Base-by-base conservation (phyloP, 2,888 invertebrate genomes). In the Ormia ochracea region DNA sequence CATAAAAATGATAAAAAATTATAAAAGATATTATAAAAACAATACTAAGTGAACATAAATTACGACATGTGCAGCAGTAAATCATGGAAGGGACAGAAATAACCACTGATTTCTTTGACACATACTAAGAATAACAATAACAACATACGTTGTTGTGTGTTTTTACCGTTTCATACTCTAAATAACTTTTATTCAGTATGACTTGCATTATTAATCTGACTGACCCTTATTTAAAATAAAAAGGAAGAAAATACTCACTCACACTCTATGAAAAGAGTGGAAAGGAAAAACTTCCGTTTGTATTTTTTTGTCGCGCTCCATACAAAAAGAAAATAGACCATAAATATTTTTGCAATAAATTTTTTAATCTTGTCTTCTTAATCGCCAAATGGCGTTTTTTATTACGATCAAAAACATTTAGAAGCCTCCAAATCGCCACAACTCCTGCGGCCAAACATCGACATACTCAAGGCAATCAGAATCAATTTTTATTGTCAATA, bases 261-360 rank as follows among this genome's bases (percentile, higher is more conserved):
- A 61, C 48, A 54, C 52, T 59, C 14, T 26, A 23, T 6, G 26
- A 66, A 45, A 45, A 10, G 10, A 41, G 12, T 12, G 19, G 2
- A 69, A 21, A 50, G 17, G 4, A 52, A 75, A 52, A 61, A 69
- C 54, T 45, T 61, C 45, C 38, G 21, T 45, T 61, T 48, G 3
- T 12, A 31, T 45, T 41, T 7, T 26, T 33, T 33, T 72, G 19
- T 45, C 14, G 36, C 5, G n/a, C 26, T 36, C 9, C 19, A 31
- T 43, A 36, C 7, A 31, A 52, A 52, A 43, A 50, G 56, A 28
- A 41, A 85, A n/a, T n/a, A 87, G 82, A 86, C 88, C 87, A 89
- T 90, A 90, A 89, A 90, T 90, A 90, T 89, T 89, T 89, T 86
- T 84, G 89, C 88, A 89, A 90, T 90, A 89, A 90, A 90, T 90